Evolutionary conservation across 2,797 vertebrate species (phyloP), one percentile per base, ranked within the genome.

Genomic region (Trematomus bernacchii): DNA sequence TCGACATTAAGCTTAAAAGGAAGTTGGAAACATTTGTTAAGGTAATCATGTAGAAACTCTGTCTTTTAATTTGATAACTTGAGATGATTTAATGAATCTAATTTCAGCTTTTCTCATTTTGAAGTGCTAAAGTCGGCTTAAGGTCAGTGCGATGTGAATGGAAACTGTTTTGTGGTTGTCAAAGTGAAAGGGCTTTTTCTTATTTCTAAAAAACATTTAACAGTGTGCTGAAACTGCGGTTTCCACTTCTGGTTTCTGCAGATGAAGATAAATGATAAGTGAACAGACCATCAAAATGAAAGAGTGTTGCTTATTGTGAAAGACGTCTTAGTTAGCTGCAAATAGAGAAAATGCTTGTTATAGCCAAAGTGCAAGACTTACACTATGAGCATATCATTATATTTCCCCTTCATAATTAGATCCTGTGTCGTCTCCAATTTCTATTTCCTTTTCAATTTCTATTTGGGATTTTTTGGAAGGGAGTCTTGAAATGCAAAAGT

Each of bases 171-270:
- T 67, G 30, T 55, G 33, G 12, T 13, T 0, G n/a, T 52, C n/a
- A 44, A 3, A 33, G 54, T 43, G 60, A 79, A 58, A 74, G 48
- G 40, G 30, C 15, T 66, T 60, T 51, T 11, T 16, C 30, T 27
- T 33, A 63, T 72, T 77, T 66, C n/a, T 18, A 46, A 37, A 18
- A 82, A 79, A 66, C 10, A 0, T 77, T 30, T 6, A 7, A 55
- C 1, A 23, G 0, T 7, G 30, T 21, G 15, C 1, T 0, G 27
- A 48, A 19, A 66, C 21, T 50, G 79, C 44, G 71, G 67, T 73
- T 71, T 51, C 47, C 44, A 52, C 72, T 72, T 87, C 77, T 79
- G 70, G 21, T 82, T 81, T 73, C 65, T 67, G 52, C 0, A 19
- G 48, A 21, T 3, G 4, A 47, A 48, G 54, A 44, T 16, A 30